Evolutionary conservation across 2,888 invertebrate species (phyloP).

Genomic region (Aphodius granarius): DNA sequence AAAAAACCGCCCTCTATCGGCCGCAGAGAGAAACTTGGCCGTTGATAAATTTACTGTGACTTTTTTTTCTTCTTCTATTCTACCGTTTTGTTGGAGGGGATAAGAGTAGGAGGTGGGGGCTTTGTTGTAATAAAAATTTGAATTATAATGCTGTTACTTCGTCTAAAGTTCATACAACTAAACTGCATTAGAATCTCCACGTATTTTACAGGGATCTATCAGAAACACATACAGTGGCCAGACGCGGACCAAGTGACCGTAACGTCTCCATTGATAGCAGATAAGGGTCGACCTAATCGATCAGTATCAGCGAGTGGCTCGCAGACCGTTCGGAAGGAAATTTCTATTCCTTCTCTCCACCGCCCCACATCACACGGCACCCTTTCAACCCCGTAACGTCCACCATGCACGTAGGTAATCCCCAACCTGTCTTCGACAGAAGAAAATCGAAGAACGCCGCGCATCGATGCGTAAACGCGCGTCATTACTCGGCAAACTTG

Average conservation of each 20-base stretch:
- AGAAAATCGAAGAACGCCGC: constrained; percentile 17
- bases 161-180: no score
- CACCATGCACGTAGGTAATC: constrained; percentile 16
- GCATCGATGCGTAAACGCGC: constrained; percentile 32
- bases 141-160: no score
- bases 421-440: constrained; percentile 26
- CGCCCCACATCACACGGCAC: not conserved
- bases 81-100: no score
- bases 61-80: no score
- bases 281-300: constrained; percentile 34
- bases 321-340: not conserved
- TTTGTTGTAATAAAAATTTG: no score
- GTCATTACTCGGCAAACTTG: constrained; percentile 28
- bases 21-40: no score
- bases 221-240: not conserved
- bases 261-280: constrained; percentile 27
- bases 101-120: no score
- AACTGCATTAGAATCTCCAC: no score
- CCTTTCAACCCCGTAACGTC: not conserved
- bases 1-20: no score
- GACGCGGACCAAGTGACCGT: constrained; percentile 22
- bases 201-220: no score
- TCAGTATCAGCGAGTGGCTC: constrained; percentile 14
- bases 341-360: not conserved
- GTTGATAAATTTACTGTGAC: no score